Conservation (phyloP, 1,140 invertebrate genomes). For the Heliconius hewitsoni region DNA sequence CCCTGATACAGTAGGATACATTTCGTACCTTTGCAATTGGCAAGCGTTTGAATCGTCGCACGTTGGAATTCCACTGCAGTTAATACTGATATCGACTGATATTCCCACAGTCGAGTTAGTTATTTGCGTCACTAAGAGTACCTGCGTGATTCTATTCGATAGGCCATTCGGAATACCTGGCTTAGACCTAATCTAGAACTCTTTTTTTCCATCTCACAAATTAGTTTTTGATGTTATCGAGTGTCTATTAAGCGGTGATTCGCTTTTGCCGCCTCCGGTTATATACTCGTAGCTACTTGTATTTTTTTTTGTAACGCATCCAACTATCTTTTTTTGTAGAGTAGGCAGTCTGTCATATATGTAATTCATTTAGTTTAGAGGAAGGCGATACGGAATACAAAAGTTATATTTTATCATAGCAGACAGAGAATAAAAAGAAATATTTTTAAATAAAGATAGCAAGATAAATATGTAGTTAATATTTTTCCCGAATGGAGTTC, state of each 20-base stretch:
- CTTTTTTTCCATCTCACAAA: conserved; percentile 1
- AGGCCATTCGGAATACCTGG: conserved; percentile 16
- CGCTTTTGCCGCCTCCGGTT: not conserved
- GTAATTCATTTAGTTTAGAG: too few relatives aligned
- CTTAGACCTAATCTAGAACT: conserved; percentile 1
- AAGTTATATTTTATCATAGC: too few relatives aligned
- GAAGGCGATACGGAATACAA: too few relatives aligned
- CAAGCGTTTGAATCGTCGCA: conserved; percentile 37
- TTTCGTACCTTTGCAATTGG: conserved; percentile 18
- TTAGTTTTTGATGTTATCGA: not conserved
- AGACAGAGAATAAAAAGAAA: too few relatives aligned
- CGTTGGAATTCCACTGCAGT: conserved; percentile 33
- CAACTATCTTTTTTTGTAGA: too few relatives aligned
- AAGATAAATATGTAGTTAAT: too few relatives aligned
- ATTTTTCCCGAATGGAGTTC: too few relatives aligned
- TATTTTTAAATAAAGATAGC: too few relatives aligned
- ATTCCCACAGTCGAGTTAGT: conserved; percentile 37
- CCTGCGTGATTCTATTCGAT: conserved; percentile 43
- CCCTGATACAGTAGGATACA: conserved; percentile 11
- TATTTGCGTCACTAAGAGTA: conserved; percentile 39
- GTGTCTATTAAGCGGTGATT: not conserved
- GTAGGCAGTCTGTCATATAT: too few relatives aligned
- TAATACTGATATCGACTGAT: conserved; percentile 32
- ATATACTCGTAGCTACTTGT: not conserved
- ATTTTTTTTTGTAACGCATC: not conserved